These are phyloP conservation scores for Silurus glanis DNA, from an alignment of 2,113 vertebrate species.

Conservation along the genomic window DNA sequence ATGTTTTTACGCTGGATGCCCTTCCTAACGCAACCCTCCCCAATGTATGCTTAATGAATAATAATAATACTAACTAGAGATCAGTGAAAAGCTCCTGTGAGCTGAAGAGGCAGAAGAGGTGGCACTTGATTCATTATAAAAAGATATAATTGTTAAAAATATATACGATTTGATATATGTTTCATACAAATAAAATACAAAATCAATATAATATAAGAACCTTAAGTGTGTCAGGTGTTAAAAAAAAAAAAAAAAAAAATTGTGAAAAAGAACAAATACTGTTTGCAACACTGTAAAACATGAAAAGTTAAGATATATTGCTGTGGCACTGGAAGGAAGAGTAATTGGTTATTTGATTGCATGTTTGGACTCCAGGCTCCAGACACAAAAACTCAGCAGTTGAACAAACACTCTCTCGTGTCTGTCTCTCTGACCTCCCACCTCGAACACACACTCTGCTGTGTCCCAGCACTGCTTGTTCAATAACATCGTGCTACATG, in stretches of 20 bases:
- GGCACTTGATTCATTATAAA: not conserved
- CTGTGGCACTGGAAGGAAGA: slow-evolving; percentile 17
- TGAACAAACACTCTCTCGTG: slow-evolving; percentile 47
- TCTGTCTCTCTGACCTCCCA: slow-evolving; percentile 46
- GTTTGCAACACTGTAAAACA: not conserved
- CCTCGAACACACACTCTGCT: slow-evolving; percentile 36
- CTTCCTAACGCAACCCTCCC: no score
- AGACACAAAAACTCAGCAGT: slow-evolving; percentile 46
- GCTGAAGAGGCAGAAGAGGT: not conserved
- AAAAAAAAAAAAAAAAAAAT: no score
- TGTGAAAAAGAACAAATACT: not conserved
- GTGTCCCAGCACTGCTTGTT: slow-evolving; percentile 28
- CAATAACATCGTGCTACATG: slow-evolving; percentile 29
- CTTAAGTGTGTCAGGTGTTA: not conserved
- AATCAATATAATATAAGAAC: not conserved
- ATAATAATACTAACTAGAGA: not conserved
- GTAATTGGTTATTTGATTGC: slow-evolving; percentile 37
- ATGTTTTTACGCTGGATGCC: no score
- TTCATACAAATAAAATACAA: not conserved
- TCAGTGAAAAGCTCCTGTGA: not conserved
- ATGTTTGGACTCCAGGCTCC: slow-evolving; percentile 48
- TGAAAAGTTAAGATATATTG: slow-evolving; percentile 11
- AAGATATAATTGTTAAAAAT: not conserved
- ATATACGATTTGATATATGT: not conserved
- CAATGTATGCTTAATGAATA: not conserved